Evolutionary conservation across 2,888 invertebrate genomes (phyloP).

Genomic region (Heteromurus nitidus): DNA sequence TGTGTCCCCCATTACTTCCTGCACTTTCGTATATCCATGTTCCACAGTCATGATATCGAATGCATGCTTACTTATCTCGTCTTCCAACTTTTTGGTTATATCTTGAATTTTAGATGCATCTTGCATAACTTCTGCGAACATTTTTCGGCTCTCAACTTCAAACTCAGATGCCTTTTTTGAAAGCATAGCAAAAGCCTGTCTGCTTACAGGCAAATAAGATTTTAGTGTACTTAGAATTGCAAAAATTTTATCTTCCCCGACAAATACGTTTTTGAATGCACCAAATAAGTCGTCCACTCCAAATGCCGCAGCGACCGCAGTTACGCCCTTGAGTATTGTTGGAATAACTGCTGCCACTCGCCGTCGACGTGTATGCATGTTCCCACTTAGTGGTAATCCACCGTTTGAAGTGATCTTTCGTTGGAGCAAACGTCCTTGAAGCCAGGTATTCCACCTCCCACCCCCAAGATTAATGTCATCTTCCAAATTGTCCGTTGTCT

Average conservation of each 20-base stretch:
- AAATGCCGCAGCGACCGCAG: background rate
- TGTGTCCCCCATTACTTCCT: background rate
- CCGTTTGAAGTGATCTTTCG: background rate
- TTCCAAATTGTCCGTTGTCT: background rate
- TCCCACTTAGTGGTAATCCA: too few relatives aligned
- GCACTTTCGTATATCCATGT: background rate
- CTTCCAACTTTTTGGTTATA: background rate
- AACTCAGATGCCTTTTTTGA: background rate
- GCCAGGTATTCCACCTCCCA: background rate
- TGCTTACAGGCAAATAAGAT: background rate
- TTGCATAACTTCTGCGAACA: background rate
- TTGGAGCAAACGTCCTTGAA: background rate
- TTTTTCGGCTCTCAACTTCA: background rate
- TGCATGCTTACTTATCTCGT: background rate
- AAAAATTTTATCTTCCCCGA: background rate
- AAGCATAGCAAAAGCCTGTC: background rate
- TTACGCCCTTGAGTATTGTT: background rate
- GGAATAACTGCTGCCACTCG: background rate
- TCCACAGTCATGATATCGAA: background rate
- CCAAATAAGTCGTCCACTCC: constrained; percentile 1
- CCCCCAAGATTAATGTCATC: background rate
- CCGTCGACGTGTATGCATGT: background rate
- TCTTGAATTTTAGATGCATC: background rate
- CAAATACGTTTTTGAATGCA: background rate
- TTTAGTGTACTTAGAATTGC: background rate